phyloP scores from a whole-genome alignment of 2,113 vertebrate species.

The Pimephales promelas region DNA sequence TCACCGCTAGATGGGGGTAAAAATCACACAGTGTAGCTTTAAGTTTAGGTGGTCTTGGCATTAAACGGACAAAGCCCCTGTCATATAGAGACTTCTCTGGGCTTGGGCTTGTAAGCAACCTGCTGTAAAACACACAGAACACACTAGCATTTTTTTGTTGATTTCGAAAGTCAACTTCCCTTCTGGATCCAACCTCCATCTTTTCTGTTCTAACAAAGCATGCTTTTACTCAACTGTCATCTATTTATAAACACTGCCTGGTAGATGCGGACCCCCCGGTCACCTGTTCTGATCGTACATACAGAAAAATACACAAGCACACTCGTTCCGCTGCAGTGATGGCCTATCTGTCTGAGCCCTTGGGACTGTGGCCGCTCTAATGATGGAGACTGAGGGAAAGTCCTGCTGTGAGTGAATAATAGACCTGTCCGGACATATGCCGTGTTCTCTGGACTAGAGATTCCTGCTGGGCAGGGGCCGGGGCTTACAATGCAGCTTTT shows the following conservation, averaged over 20 bases:
- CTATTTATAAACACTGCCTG: constrained; percentile 38
- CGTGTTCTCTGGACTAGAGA: constrained; percentile 16
- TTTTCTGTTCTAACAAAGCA: constrained; percentile 1
- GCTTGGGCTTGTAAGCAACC: neutral
- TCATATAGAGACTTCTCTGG: neutral
- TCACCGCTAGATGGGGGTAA: too few species aligned
- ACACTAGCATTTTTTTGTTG: neutral
- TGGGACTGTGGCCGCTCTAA: constrained; percentile 22
- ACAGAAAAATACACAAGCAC: constrained; percentile 18
- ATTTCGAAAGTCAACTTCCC: neutral
- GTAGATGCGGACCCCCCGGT: constrained; percentile 7
- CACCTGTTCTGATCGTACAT: neutral
- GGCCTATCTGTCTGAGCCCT: constrained; percentile 31
- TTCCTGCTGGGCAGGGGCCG: neutral
- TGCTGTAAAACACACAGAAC: neutral
- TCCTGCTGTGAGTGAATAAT: constrained; percentile 44
- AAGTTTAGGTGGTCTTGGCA: neutral
- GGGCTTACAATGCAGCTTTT: neutral
- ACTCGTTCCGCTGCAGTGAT: neutral
- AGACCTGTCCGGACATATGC: constrained; percentile 36
- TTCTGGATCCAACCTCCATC: neutral
- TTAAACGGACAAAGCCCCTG: neutral
- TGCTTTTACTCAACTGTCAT: constrained; percentile 36
- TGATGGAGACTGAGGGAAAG: constrained; percentile 34
- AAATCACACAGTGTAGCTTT: too few species aligned